Evolutionary conservation across 2,888 invertebrate species (phyloP).

Genomic region (Dasypolia templi): DNA sequence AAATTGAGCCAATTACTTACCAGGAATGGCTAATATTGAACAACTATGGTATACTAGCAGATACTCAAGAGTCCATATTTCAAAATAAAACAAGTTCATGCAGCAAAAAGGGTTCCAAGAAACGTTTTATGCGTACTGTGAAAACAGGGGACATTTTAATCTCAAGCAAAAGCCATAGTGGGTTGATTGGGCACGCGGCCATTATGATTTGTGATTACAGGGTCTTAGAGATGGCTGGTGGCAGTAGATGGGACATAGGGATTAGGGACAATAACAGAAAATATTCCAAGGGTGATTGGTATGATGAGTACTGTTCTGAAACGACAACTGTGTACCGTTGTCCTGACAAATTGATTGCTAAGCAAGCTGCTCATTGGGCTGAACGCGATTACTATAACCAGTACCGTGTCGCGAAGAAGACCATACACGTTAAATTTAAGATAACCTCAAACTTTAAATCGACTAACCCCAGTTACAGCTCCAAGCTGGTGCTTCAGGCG

Average conservation of each 20-base stretch:
- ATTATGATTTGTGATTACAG: conserved; percentile 78
- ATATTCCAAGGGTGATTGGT: conserved; percentile 74
- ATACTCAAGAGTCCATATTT: conserved; percentile 78
- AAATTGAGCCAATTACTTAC: conserved; percentile 74
- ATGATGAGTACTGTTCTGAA: conserved; percentile 73
- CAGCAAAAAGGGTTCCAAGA: conserved; percentile 70
- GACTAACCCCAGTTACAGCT: conserved; percentile 78
- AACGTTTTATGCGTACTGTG: conserved; percentile 73
- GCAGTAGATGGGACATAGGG: conserved; percentile 69
- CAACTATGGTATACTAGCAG: conserved; percentile 77
- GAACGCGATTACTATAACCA: conserved; percentile 75
- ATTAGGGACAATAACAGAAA: conserved; percentile 77
- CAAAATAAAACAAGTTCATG: conserved; percentile 74
- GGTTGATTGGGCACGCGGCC: conserved; percentile 77
- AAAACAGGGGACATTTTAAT: conserved; percentile 77
- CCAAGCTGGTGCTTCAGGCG: conserved; percentile 78
- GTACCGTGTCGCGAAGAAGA: conserved; percentile 70
- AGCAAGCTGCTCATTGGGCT: conserved; percentile 75
- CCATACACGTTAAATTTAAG: conserved; percentile 73
- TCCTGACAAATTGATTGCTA: conserved; percentile 67
- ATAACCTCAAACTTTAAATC: conserved; percentile 71
- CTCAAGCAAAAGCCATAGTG: conserved; percentile 68
- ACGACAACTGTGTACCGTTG: conserved; percentile 77
- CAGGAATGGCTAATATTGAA: conserved; percentile 81
- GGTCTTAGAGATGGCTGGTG: conserved; percentile 79